Percentiles rank a stretch among this genome's conserved stretches.
Conservation (phyloP, 2,113 vertebrate genomes). For the Anolis carolinensis region DNA sequence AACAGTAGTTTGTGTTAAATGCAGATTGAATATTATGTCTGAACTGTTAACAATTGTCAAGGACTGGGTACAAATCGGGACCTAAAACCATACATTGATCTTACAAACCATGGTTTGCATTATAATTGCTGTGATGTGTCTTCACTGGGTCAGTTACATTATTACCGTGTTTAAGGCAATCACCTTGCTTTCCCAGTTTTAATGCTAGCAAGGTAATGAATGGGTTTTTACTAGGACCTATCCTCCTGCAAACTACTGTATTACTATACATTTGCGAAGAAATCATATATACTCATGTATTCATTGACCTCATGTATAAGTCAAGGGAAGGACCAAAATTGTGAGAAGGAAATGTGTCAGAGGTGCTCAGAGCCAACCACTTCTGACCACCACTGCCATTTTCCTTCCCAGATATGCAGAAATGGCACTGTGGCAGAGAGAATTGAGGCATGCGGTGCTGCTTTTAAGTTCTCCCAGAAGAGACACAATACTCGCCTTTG, state of each 20-base stretch:
- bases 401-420: too few relatives aligned
- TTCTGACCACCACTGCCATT: too few relatives aligned
- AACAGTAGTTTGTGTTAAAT: neutral
- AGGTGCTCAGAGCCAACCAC: too few relatives aligned
- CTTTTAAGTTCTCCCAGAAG: too few relatives aligned
- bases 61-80: neutral
- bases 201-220: neutral
- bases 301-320: too few relatives aligned
- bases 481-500: too few relatives aligned
- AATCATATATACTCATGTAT: too few relatives aligned
- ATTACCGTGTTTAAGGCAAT: neutral
- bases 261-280: neutral
- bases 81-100: neutral
- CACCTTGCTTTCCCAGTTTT: neutral
- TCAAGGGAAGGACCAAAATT: too few relatives aligned
- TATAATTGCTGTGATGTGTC: neutral
- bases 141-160: neutral
- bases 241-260: neutral
- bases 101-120: neutral
- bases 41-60: neutral
- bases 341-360: too few relatives aligned
- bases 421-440: too few relatives aligned
- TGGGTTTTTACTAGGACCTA: neutral
- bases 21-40: neutral
- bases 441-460: too few relatives aligned